These are phyloP conservation scores for Kryptolebias ocellatus DNA, from an alignment of 2,797 vertebrate genomes.

Conservation along the genomic window DNA sequence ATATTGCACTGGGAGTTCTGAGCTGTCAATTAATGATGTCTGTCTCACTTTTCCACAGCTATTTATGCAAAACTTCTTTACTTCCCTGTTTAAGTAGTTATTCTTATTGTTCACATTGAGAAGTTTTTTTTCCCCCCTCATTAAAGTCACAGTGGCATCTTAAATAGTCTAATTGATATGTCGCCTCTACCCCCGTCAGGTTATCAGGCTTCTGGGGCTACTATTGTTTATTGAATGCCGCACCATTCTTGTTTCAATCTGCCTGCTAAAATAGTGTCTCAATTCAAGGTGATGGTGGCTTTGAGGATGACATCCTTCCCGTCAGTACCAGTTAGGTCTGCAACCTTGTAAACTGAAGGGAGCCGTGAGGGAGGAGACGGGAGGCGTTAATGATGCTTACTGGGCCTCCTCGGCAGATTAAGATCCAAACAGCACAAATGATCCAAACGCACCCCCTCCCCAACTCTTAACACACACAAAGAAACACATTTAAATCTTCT, in stretches of 20 bases:
- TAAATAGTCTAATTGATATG: slow-evolving; percentile 71
- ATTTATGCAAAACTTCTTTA: slow-evolving; percentile 68
- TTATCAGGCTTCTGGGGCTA: slow-evolving; percentile 26
- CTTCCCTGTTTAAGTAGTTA: slow-evolving; percentile 45
- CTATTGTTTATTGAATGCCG: slow-evolving; percentile 69
- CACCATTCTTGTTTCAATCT: slow-evolving; percentile 58
- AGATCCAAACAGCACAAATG: slow-evolving; percentile 62
- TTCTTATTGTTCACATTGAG: slow-evolving; percentile 54
- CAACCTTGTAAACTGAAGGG: slow-evolving; percentile 68
- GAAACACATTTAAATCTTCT: slow-evolving; percentile 72
- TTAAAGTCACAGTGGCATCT: slow-evolving; percentile 62
- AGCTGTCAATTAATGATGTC: slow-evolving; percentile 72
- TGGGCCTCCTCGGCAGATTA: slow-evolving; percentile 53
- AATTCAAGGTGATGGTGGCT: slow-evolving; percentile 33
- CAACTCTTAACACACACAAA: slow-evolving; percentile 62
- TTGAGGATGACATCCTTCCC: slow-evolving; percentile 59
- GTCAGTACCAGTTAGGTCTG: slow-evolving; percentile 60
- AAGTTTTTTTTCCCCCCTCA: slow-evolving; percentile 35
- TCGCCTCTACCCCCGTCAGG: slow-evolving; percentile 61
- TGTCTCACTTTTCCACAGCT: slow-evolving; percentile 61
- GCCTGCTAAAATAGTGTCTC: slow-evolving; percentile 49
- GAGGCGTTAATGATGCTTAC: slow-evolving; percentile 69
- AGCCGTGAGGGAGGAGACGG: slow-evolving; percentile 37
- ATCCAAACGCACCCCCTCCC: slow-evolving; percentile 52
- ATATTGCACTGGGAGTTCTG: slow-evolving; percentile 64